Conservation (phyloP, 1,140 invertebrate species). For the Orius insidiosus region DNA sequence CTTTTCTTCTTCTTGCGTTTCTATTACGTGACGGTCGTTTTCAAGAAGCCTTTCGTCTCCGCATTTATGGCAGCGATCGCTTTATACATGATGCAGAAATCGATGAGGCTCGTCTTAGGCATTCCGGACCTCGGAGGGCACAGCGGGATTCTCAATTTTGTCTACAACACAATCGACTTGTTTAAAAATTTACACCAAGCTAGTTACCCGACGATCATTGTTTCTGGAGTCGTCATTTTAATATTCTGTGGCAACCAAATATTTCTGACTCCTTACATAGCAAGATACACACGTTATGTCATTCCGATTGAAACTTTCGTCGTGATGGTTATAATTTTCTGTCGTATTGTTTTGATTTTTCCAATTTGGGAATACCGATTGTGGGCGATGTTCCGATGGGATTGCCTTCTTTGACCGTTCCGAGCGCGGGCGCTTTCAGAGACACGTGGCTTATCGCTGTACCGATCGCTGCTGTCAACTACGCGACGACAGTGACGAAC, state of each 20-base stretch:
- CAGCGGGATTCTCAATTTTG: constrained; percentile 9
- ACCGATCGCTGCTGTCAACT: constrained; percentile 10
- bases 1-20: constrained; percentile 8
- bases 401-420: background rate
- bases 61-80: constrained; percentile 7
- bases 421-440: background rate
- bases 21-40: constrained; percentile 3
- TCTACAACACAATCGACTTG: constrained; percentile 7
- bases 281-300: constrained; percentile 7
- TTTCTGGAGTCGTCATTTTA: constrained; percentile 7
- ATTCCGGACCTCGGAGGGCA: constrained; percentile 6
- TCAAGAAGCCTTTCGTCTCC: constrained; percentile 11
- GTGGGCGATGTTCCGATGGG: constrained; percentile 13
- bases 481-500: constrained; percentile 8
- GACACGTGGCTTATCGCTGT: background rate
- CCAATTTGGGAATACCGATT: constrained; percentile 4
- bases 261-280: constrained; percentile 6
- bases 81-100: constrained; percentile 11
- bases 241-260: constrained; percentile 11
- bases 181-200: constrained; percentile 3
- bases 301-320: constrained; percentile 14
- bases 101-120: constrained; percentile 10
- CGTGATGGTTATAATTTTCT: constrained; percentile 8
- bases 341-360: constrained; percentile 12
- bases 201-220: background rate